Evolutionary conservation across 2,888 invertebrate genomes (phyloP), one percentile per base, ranked within the genome.

Genomic region (Acronicta psi): DNA sequence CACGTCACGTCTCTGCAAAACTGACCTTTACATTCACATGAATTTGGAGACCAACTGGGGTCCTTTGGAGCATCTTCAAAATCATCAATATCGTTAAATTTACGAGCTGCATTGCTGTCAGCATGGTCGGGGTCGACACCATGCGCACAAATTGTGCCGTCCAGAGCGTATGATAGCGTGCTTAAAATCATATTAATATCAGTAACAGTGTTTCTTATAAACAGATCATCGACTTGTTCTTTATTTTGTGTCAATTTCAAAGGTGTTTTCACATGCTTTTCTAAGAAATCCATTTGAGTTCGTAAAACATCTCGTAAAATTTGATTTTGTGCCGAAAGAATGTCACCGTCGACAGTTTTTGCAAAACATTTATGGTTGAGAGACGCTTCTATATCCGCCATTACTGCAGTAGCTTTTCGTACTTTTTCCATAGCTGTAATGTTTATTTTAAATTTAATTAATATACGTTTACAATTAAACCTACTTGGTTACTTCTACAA

Each of bases 401-500:
- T 79, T 16, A 87, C 62, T 14, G 59, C 49, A n/a, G 72, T 79
- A 11, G 84, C 83, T 52, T 59, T 75, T 4, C 75, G 78, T 17
- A 87, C 64, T 71, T 75, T 82, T 51, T 79, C 71, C 18, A 81
- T 71, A 16, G 79, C 91, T 90, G 78, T 20, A 87, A 87, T 51
- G 25, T 45, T 47, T 55, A 13, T 16, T 38, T 38, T 5, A 43
- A 14, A 49, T 36, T 10, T 29, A 29, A 29, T 10, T 29, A 11
- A n/a, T n/a, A n/a, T n/a, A n/a, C n/a, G n/a, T n/a, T n/a, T n/a
- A n/a, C n/a, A n/a, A n/a, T n/a, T n/a, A n/a, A n/a, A n/a, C n/a
- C n/a, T n/a, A n/a, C n/a, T n/a, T n/a, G n/a, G n/a, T n/a, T n/a
- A n/a, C n/a, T n/a, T n/a, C n/a, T n/a, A n/a, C n/a, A n/a, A n/a